A percentile compares a stretch with the other conserved stretches of the same genome.
These are phyloP conservation scores for Synanthedon vespiformis DNA, from an alignment of 2,888 invertebrate species.

Conservation along the genomic window DNA sequence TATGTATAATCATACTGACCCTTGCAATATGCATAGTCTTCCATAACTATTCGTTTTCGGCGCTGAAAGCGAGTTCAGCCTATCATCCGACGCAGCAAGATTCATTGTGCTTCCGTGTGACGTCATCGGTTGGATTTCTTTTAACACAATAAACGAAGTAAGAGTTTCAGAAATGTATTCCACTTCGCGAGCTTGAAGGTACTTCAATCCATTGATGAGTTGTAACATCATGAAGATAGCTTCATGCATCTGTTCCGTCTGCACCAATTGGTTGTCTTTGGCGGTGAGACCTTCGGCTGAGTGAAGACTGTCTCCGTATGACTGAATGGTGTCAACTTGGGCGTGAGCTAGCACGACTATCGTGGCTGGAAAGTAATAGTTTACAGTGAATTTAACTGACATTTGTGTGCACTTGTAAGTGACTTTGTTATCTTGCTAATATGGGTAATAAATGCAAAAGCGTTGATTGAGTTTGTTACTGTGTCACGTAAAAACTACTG, in stretches of 20 bases:
- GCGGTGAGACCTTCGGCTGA: constrained; percentile 55
- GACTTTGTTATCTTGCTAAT: too few species aligned
- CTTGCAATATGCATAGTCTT: constrained; percentile 80
- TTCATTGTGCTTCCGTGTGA: constrained; percentile 33
- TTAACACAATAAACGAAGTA: constrained; percentile 79
- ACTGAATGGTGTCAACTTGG: constrained; percentile 80
- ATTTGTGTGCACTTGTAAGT: neutral
- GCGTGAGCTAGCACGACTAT: constrained; percentile 80
- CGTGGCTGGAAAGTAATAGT: constrained; percentile 70
- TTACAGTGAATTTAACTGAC: neutral
- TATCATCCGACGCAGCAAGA: constrained; percentile 46
- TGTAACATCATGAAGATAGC: constrained; percentile 84
- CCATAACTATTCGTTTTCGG: constrained; percentile 68
- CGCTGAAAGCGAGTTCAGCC: constrained; percentile 54
- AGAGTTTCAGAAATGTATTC: constrained; percentile 81
- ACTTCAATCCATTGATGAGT: constrained; percentile 83
- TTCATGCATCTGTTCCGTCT: constrained; percentile 71
- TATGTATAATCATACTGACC: too few species aligned
- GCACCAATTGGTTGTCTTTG: constrained; percentile 53
- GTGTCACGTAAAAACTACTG: too few species aligned
- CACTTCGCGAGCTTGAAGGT: constrained; percentile 84
- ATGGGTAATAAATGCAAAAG: too few species aligned
- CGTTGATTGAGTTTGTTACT: too few species aligned
- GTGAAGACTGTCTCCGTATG: constrained; percentile 75
- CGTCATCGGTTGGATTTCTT: constrained; percentile 51